These are phyloP conservation scores for Macrocentrus cingulum DNA, from an alignment of 1,140 invertebrate species.

Conservation along the genomic window DNA sequence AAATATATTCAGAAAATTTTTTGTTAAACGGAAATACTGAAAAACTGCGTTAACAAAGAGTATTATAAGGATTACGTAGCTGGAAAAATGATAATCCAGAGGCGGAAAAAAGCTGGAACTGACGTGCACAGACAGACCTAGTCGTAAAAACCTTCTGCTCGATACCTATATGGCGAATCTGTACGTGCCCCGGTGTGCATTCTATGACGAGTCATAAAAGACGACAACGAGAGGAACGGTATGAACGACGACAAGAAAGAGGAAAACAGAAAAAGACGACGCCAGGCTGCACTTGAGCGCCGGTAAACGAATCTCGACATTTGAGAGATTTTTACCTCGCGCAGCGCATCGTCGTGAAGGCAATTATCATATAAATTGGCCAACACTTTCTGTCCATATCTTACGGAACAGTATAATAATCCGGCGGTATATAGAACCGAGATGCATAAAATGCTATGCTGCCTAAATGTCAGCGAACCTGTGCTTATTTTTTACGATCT, in stretches of 20 bases:
- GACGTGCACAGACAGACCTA: background rate
- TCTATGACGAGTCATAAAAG: constrained; percentile 25
- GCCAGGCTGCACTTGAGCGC: constrained; percentile 29
- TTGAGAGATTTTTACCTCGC: constrained; percentile 21
- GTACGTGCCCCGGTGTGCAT: constrained; percentile 2
- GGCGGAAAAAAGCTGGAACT: background rate
- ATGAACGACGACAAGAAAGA: constrained; percentile 10
- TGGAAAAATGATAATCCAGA: too few relatives aligned
- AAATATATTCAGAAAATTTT: too few relatives aligned
- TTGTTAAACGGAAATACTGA: too few relatives aligned
- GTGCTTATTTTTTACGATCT: too few relatives aligned
- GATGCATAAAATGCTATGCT: too few relatives aligned
- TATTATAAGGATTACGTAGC: too few relatives aligned
- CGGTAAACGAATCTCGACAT: constrained; percentile 36
- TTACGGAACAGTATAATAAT: too few relatives aligned
- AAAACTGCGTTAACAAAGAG: too few relatives aligned
- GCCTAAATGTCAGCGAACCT: too few relatives aligned
- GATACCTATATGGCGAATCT: constrained; percentile 3
- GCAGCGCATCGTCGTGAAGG: constrained; percentile 19
- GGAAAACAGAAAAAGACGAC: constrained; percentile 20
- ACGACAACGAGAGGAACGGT: constrained; percentile 15
- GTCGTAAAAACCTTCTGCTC: background rate
- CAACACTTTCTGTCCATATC: constrained; percentile 36
- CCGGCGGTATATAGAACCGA: too few relatives aligned
- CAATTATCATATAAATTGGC: constrained; percentile 49